A percentile compares a stretch with the other conserved stretches of the same genome.
These are phyloP conservation scores for Varroa destructor DNA, from an alignment of 1,140 invertebrate species.

Conservation along the genomic window DNA sequence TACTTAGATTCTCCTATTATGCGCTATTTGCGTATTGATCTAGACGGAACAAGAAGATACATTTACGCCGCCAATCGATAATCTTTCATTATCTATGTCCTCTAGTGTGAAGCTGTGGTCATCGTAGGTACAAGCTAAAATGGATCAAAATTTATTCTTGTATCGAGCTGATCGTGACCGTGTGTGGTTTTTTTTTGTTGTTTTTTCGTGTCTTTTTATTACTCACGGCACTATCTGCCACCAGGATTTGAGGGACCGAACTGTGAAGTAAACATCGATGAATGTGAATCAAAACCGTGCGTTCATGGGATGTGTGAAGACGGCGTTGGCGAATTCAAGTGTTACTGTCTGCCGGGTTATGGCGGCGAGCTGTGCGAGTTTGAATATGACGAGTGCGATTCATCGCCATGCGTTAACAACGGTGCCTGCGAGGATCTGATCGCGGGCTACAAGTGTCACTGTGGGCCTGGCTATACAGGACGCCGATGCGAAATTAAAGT, in stretches of 20 bases:
- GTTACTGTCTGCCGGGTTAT: conserved; percentile 41
- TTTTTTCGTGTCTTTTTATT: too few relatives aligned
- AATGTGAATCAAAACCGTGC: conserved; percentile 43
- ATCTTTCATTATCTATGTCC: too few relatives aligned
- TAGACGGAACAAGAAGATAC: too few relatives aligned
- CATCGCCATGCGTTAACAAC: conserved; percentile 45
- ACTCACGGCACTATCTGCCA: not conserved
- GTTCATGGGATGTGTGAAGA: conserved; percentile 44
- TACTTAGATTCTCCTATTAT: too few relatives aligned
- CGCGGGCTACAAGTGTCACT: conserved; percentile 43
- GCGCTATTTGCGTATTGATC: too few relatives aligned
- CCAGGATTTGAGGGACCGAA: conserved; percentile 40
- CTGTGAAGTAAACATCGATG: conserved; percentile 41
- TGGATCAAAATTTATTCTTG: too few relatives aligned
- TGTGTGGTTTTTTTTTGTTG: too few relatives aligned
- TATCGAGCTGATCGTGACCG: too few relatives aligned
- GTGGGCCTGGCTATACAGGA: conserved; percentile 41
- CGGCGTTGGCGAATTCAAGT: conserved; percentile 41
- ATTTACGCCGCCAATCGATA: too few relatives aligned
- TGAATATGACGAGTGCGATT: conserved; percentile 44
- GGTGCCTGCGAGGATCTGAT: conserved; percentile 36
- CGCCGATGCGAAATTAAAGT: conserved; percentile 41
- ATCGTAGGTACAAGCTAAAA: too few relatives aligned
- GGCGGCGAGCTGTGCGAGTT: conserved; percentile 35
- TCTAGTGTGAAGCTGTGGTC: too few relatives aligned